Conservation (phyloP, 2,888 invertebrate genomes). For the Pyrgus malvae region DNA sequence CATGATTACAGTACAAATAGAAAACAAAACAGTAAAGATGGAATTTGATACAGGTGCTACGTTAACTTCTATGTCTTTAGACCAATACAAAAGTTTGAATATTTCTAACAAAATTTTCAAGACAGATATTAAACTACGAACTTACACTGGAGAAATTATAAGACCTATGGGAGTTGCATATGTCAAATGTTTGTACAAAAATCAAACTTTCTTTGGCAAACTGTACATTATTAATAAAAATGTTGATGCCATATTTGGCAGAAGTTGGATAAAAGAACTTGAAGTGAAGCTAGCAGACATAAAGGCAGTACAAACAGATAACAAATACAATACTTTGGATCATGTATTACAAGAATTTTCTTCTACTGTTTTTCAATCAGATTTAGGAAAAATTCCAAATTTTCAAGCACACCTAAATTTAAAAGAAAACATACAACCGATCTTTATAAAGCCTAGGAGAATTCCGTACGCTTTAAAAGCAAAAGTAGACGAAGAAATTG, state of each 20-base stretch:
- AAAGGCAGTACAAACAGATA: background rate
- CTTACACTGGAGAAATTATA: background rate
- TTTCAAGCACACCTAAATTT: conserved; percentile 19
- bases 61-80: background rate
- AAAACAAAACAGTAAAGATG: background rate
- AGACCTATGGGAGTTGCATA: background rate
- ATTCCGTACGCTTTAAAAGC: background rate
- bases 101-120: background rate
- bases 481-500: background rate
- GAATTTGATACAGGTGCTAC: conserved; percentile 3
- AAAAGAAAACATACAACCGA: conserved; percentile 15
- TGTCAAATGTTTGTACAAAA: background rate
- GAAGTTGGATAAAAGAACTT: background rate
- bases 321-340: background rate
- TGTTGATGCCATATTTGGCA: background rate
- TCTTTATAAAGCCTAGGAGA: background rate
- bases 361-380: background rate
- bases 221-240: background rate
- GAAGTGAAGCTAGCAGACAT: background rate
- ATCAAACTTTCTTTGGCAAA: background rate
- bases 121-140: background rate
- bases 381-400: conserved; percentile 11
- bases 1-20: background rate
- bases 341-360: background rate
- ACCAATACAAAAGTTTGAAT: background rate